Evolutionary conservation across 2,888 invertebrate genomes (phyloP).

Genomic region (Patella depressa): DNA sequence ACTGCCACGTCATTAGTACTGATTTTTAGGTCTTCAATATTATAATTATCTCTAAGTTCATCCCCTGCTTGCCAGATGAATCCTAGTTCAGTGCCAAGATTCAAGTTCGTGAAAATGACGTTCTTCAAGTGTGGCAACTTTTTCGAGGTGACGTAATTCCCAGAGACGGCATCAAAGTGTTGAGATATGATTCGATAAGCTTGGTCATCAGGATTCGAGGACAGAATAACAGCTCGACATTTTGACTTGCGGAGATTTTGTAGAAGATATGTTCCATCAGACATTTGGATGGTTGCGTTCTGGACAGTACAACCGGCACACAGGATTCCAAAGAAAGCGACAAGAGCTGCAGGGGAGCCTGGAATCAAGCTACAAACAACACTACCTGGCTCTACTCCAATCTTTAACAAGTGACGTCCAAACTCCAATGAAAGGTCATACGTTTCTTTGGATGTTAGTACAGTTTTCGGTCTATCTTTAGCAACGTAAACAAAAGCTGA

Average conservation of each 20-base stretch:
- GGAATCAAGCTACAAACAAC: slow-evolving; percentile 16
- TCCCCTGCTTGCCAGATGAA: neutral
- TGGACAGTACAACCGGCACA: slow-evolving; percentile 9
- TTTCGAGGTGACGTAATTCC: neutral
- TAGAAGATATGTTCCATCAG: slow-evolving; percentile 14
- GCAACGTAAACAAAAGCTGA: slow-evolving; percentile 12
- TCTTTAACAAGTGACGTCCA: slow-evolving; percentile 10
- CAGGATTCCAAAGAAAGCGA: slow-evolving; percentile 15
- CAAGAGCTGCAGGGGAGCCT: slow-evolving; percentile 7
- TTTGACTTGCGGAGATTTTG: slow-evolving; percentile 1
- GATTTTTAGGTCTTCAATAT: neutral
- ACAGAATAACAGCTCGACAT: neutral
- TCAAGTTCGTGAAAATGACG: neutral
- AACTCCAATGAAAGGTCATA: neutral
- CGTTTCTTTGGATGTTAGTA: slow-evolving; percentile 11
- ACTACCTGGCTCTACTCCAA: slow-evolving; percentile 5
- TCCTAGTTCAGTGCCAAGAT: neutral
- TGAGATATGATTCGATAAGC: neutral
- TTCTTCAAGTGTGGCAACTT: neutral
- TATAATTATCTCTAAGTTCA: neutral
- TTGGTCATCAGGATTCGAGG: neutral
- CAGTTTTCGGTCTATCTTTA: neutral
- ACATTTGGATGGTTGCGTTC: neutral
- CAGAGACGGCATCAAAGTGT: neutral
- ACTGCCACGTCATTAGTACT: neutral